A percentile compares a stretch with the other conserved stretches of the same genome.
These are phyloP conservation scores for Panopea generosa DNA, from an alignment of 2,888 invertebrate species.

Conservation along the genomic window DNA sequence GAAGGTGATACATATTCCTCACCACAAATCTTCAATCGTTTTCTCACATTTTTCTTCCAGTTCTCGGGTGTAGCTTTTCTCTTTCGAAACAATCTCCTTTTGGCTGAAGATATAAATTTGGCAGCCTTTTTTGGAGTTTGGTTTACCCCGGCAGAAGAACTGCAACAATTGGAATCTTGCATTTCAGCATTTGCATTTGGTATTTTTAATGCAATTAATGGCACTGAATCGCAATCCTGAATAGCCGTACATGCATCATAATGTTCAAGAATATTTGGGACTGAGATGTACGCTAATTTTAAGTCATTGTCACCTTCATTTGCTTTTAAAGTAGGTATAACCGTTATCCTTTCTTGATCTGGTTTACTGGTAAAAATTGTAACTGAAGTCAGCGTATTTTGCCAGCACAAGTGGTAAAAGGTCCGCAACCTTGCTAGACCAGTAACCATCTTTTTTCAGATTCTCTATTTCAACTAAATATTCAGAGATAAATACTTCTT, in stretches of 20 bases:
- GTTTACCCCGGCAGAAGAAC: too few species aligned
- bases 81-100: slow-evolving; percentile 16
- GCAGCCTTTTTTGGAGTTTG: slow-evolving; percentile 25
- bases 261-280: slow-evolving; percentile 22
- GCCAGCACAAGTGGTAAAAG: slow-evolving; percentile 22
- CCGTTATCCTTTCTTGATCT: slow-evolving; percentile 2
- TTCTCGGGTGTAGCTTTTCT: slow-evolving; percentile 33
- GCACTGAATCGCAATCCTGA: too few species aligned
- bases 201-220: too few species aligned
- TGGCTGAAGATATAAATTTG: slow-evolving; percentile 24
- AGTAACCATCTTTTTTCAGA: slow-evolving; percentile 16
- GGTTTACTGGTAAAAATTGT: slow-evolving; percentile 15
- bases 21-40: slow-evolving; percentile 25
- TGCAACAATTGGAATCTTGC: too few species aligned
- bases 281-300: slow-evolving; percentile 11
- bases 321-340: not conserved
- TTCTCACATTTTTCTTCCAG: slow-evolving; percentile 52
- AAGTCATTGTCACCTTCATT: too few species aligned
- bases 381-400: slow-evolving; percentile 1
- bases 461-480: slow-evolving; percentile 11
- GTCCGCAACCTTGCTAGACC: slow-evolving; percentile 19
- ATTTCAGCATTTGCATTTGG: not conserved
- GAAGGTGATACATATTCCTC: slow-evolving; percentile 35
- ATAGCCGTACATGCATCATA: slow-evolving; percentile 16
- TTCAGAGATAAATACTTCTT: slow-evolving; percentile 4